Percentiles rank a stretch among this genome's conserved stretches.
phyloP scores from a whole-genome alignment of 2,797 vertebrate genomes.

The Syndactyla subalaris region DNA sequence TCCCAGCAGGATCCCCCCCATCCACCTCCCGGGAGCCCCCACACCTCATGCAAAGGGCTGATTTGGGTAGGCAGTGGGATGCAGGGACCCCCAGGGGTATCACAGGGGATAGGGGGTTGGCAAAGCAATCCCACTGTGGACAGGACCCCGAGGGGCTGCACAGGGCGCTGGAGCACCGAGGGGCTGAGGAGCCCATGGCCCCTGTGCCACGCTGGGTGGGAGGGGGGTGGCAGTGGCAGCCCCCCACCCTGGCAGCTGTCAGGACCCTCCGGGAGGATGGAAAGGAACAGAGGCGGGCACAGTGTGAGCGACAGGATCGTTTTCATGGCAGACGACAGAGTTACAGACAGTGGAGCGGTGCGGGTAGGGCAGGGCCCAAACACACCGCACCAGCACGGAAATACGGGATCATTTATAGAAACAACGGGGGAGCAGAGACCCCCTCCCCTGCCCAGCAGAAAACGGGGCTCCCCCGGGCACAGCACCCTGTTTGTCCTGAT shows the following conservation, averaged over 20 bases:
- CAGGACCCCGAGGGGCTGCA: not conserved
- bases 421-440: slow-evolving; percentile 41
- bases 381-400: slow-evolving; percentile 8
- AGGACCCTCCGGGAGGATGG: not conserved
- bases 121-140: not conserved
- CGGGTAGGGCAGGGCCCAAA: not conserved
- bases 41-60: not conserved
- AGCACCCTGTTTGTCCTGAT: slow-evolving; percentile 63
- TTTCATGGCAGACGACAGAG: slow-evolving; percentile 65
- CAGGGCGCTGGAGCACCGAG: too few species aligned
- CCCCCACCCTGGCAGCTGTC: not conserved
- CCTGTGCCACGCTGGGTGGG: not conserved
- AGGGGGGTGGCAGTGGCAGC: too few species aligned
- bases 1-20: too few species aligned
- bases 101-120: not conserved
- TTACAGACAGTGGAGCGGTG: slow-evolving; percentile 50
- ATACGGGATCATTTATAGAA: slow-evolving; percentile 62
- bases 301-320: slow-evolving; percentile 15
- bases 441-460: slow-evolving; percentile 66
- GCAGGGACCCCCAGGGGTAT: not conserved
- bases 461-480: slow-evolving; percentile 55
- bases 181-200: accelerated
- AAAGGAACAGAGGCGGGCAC: slow-evolving; percentile 23
- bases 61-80: not conserved
- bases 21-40: too few species aligned